These are phyloP conservation scores for Bubo bubo DNA, from an alignment of 2,113 vertebrate species.

Conservation along the genomic window DNA sequence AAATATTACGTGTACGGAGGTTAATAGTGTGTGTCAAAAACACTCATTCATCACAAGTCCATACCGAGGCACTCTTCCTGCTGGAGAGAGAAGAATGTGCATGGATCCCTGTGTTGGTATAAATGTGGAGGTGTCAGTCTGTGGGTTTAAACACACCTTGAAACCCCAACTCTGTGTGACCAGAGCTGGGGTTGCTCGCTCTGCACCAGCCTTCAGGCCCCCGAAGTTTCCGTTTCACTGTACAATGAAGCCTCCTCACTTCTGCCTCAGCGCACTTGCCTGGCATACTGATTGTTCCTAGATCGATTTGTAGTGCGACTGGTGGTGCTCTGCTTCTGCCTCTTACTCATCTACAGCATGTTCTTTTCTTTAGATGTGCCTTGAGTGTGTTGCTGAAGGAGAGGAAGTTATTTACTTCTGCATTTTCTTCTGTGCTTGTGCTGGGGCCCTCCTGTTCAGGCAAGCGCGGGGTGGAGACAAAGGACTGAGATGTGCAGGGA, in stretches of 20 bases:
- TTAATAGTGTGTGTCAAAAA: not conserved
- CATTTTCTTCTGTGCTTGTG: constrained; percentile 62
- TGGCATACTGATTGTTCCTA: not conserved
- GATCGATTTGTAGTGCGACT: not conserved
- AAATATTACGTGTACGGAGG: not conserved
- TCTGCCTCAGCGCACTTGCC: not conserved
- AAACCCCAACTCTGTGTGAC: not conserved
- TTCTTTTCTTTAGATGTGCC: constrained; percentile 23
- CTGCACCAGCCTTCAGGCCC: not conserved
- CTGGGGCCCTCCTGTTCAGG: constrained; percentile 20
- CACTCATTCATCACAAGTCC: not conserved
- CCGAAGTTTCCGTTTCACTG: not conserved
- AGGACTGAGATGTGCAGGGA: not conserved
- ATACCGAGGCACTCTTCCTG: not conserved
- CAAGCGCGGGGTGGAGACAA: not conserved
- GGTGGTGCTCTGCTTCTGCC: not conserved
- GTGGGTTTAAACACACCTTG: not conserved
- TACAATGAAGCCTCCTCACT: not conserved
- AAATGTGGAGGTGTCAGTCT: not conserved
- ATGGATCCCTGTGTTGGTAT: not conserved
- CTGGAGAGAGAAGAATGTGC: not conserved
- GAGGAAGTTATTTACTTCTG: constrained; percentile 67
- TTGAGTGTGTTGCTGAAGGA: not conserved
- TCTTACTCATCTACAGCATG: not conserved
- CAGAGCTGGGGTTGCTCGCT: not conserved